These are phyloP conservation scores for Drosophila atripex DNA, from an alignment of 2,888 invertebrate species.

Conservation along the genomic window DNA sequence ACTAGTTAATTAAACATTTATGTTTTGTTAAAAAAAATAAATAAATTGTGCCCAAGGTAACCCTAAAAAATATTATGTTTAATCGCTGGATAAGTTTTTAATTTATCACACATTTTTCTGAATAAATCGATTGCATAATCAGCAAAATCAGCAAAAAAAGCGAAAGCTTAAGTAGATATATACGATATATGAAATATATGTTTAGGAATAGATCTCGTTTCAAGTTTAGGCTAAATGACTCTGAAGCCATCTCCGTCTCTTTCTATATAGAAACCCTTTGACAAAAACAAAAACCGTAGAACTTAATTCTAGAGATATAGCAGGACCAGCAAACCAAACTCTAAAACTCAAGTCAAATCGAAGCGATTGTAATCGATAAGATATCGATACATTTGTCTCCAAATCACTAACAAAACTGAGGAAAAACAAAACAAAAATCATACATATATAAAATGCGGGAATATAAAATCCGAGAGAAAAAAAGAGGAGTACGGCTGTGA, in stretches of 20 bases:
- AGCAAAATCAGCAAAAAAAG: conserved; percentile 5
- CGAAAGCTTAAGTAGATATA: conserved; percentile 31
- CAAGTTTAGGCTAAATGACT: conserved; percentile 45
- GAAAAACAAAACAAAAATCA: conserved; percentile 12
- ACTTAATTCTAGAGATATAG: conserved; percentile 31
- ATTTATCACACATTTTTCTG: conserved; percentile 2
- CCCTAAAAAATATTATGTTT: conserved; percentile 8
- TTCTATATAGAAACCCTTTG: conserved; percentile 32
- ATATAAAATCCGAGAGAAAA: conserved; percentile 47
- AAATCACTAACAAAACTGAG: conserved; percentile 1
- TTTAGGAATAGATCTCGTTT: conserved; percentile 18
- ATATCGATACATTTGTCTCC: conserved; percentile 3
- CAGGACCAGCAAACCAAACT: conserved; percentile 55
- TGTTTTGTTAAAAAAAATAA: conserved; percentile 15
- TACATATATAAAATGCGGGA: conserved; percentile 20
- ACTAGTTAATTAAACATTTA: conserved; percentile 3
- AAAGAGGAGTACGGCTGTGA: conserved; percentile 80
- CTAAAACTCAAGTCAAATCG: conserved; percentile 15
- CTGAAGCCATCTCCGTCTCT: conserved; percentile 51
- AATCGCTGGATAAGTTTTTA: conserved; percentile 18
- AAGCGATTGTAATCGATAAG: conserved; percentile 11
- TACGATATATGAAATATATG: conserved; percentile 9
- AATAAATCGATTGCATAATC: conserved; percentile 33
- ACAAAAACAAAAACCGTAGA: conserved; percentile 7
- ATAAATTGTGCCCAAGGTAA: conserved; percentile 30